Evolutionary conservation across 2,888 invertebrate genomes (phyloP).

Genomic region (Pemphredon lugubris): DNA sequence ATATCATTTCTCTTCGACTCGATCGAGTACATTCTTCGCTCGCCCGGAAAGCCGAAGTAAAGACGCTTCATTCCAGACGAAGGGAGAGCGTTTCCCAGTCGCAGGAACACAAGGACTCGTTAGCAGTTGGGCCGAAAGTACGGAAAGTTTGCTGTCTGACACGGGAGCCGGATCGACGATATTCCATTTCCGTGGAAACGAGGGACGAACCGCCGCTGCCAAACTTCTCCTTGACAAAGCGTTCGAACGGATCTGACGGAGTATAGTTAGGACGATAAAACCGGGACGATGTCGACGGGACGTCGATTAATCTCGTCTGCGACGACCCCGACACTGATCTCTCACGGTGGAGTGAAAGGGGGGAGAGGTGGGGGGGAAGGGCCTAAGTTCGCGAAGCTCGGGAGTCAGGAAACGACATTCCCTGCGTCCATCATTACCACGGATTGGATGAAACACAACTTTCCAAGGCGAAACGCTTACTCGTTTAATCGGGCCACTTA

Average conservation of each 20-base stretch:
- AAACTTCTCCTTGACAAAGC: constrained; percentile 61
- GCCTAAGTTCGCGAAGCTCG: constrained; percentile 52
- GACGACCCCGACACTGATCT: constrained; percentile 32
- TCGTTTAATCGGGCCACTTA: constrained; percentile 52
- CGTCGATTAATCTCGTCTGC: constrained; percentile 60
- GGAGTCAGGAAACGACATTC: constrained; percentile 57
- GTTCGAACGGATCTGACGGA: constrained; percentile 51
- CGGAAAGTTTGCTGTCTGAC: constrained; percentile 51
- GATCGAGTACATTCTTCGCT: too few species aligned
- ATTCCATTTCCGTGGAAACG: constrained; percentile 58
- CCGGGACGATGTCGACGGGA: constrained; percentile 52
- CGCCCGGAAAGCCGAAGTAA: too few species aligned
- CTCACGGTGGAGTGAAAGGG: constrained; percentile 1
- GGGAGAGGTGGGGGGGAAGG: too few species aligned
- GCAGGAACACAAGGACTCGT: constrained; percentile 46
- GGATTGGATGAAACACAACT: constrained; percentile 38
- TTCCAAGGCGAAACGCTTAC: constrained; percentile 32
- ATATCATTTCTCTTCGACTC: too few species aligned
- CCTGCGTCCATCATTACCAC: constrained; percentile 42
- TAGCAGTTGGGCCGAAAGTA: constrained; percentile 54
- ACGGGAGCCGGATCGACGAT: constrained; percentile 52
- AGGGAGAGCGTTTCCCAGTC: constrained; percentile 15
- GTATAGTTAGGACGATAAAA: constrained; percentile 55
- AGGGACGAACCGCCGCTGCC: constrained; percentile 42
- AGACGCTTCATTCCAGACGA: neutral